These are phyloP conservation scores for Shinisaurus crocodilurus DNA, from an alignment of 2,113 vertebrate genomes.

Conservation along the genomic window DNA sequence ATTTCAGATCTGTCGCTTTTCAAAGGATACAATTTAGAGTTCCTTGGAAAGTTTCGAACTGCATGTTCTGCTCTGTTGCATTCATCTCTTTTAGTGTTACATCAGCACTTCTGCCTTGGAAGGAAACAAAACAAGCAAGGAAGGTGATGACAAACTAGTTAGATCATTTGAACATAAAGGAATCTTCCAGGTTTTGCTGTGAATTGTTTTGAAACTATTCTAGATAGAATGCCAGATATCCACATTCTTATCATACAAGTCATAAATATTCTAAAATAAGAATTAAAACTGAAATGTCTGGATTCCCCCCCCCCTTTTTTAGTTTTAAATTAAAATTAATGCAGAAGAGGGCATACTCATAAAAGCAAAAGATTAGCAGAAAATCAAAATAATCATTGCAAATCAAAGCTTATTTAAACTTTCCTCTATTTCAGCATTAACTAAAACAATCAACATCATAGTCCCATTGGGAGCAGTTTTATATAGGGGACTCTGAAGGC, in stretches of 20 bases:
- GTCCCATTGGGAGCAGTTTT: background rate
- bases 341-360: background rate
- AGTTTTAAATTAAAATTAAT: background rate
- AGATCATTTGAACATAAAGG: conserved; percentile 24
- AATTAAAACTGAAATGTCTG: background rate
- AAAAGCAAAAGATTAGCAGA: background rate
- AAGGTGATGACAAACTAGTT: background rate
- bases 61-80: background rate
- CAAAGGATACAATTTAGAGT: background rate
- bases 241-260: background rate
- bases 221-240: background rate
- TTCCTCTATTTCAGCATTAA: background rate
- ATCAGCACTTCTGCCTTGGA: conserved; percentile 6
- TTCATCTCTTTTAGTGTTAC: background rate
- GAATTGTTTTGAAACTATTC: background rate
- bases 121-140: background rate
- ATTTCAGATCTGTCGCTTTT: conserved; percentile 6
- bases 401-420: background rate
- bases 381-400: background rate
- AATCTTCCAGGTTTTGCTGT: background rate
- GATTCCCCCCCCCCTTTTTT: background rate
- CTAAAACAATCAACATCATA: background rate
- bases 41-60: background rate
- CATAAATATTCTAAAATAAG: background rate
- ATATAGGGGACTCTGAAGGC: background rate